phyloP scores from a whole-genome alignment of 2,888 invertebrate species.

The Drosophila nr. perissopoda region DNA sequence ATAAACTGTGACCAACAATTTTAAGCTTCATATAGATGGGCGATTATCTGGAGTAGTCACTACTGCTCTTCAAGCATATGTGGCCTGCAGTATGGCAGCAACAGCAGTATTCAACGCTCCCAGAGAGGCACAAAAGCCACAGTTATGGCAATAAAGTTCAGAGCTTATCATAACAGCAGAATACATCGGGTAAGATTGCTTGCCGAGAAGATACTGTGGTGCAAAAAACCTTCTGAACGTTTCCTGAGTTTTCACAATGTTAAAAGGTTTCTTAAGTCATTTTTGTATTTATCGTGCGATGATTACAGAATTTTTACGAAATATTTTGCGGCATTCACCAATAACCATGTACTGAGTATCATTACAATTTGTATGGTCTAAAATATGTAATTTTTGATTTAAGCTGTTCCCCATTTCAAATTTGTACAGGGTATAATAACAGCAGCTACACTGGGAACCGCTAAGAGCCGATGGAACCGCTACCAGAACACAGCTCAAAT shows the following conservation, averaged over 20 bases:
- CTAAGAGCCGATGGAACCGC: conserved; percentile 8
- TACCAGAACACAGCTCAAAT: conserved; percentile 8
- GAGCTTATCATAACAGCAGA: conserved; percentile 31
- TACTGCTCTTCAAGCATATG: not conserved
- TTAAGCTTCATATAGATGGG: not conserved
- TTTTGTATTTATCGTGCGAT: not conserved
- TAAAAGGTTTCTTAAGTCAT: not conserved
- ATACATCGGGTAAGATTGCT: not conserved
- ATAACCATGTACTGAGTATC: not conserved
- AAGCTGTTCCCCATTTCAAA: no score
- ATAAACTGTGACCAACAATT: not conserved
- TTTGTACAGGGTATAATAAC: not conserved
- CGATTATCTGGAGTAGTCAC: not conserved
- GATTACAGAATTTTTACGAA: not conserved
- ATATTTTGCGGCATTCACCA: not conserved
- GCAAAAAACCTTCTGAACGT: not conserved
- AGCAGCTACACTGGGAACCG: not conserved
- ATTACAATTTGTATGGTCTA: not conserved
- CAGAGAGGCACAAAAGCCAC: conserved; percentile 28
- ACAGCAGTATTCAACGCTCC: conserved; percentile 13
- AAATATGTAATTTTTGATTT: not conserved
- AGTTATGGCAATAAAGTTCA: conserved; percentile 56
- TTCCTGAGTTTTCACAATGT: not conserved
- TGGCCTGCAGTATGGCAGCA: not conserved
- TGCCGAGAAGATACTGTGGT: not conserved